phyloP scores from a whole-genome alignment of 2,888 invertebrate species.

The Melangyna quadrimaculata region DNA sequence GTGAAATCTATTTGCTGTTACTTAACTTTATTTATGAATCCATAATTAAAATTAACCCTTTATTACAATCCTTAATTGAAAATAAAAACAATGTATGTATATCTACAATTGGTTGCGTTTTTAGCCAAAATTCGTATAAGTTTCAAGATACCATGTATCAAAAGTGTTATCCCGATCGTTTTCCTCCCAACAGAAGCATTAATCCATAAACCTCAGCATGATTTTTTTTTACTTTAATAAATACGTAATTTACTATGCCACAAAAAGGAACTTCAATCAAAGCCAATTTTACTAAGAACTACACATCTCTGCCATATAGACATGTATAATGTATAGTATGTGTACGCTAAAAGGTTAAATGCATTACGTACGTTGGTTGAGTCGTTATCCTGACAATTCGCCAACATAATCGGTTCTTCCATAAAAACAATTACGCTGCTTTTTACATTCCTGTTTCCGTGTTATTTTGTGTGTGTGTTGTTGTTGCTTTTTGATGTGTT shows the following conservation, averaged over 20 bases:
- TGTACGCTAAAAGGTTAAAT: slow-evolving; percentile 53
- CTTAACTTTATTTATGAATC: not conserved
- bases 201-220: not conserved
- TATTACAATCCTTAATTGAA: not conserved
- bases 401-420: slow-evolving; percentile 33
- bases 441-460: slow-evolving; percentile 38
- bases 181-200: not conserved
- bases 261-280: slow-evolving; percentile 18
- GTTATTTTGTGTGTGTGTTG: not conserved
- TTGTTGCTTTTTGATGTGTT: not conserved
- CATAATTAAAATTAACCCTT: not conserved
- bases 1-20: too few relatives aligned
- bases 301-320: not conserved
- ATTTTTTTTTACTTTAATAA: not conserved
- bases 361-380: slow-evolving; percentile 25
- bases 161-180: not conserved
- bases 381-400: slow-evolving; percentile 45
- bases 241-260: slow-evolving; percentile 7
- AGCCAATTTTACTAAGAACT: slow-evolving; percentile 36
- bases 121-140: not conserved
- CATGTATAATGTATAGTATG: too few relatives aligned
- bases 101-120: not conserved
- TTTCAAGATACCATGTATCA: not conserved
- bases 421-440: slow-evolving; percentile 28
- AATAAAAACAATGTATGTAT: not conserved